Evolutionary conservation across 2,888 invertebrate species (phyloP).

Genomic region (Dasypogon diadema): DNA sequence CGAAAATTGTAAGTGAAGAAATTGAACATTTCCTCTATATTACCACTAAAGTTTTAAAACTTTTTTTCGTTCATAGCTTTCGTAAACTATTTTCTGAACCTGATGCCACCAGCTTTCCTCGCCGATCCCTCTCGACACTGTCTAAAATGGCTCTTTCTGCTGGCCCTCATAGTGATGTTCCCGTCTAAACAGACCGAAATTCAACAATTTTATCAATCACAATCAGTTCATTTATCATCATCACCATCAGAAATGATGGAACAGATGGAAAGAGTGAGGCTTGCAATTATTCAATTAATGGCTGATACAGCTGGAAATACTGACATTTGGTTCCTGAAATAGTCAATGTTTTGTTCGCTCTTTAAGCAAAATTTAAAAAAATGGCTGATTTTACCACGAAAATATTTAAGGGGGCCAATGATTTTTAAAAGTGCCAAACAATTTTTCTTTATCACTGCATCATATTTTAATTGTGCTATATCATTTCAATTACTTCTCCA

Average conservation of each 20-base stretch:
- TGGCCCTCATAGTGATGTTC: conserved; percentile 61
- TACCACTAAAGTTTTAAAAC: conserved; percentile 1
- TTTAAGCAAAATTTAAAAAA: neutral
- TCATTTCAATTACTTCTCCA: too few relatives aligned
- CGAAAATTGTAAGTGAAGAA: conserved; percentile 84
- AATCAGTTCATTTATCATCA: neutral
- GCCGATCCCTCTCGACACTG: conserved; percentile 83
- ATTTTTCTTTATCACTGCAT: neutral
- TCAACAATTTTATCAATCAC: neutral
- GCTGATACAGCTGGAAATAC: conserved; percentile 38
- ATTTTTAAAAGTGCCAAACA: conserved; percentile 32
- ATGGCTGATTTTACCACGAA: neutral
- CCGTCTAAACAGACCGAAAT: conserved; percentile 52
- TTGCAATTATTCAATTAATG: conserved; percentile 4
- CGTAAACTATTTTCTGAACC: conserved; percentile 87
- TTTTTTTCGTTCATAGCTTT: conserved; percentile 73
- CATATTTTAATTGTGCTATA: neutral
- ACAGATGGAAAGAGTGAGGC: conserved; percentile 1
- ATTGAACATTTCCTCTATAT: conserved; percentile 3
- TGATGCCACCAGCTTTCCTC: conserved; percentile 75
- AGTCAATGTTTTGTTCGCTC: too few relatives aligned
- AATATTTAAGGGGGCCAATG: conserved; percentile 12
- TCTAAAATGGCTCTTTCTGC: conserved; percentile 78
- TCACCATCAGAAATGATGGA: conserved; percentile 11
- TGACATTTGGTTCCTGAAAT: conserved; percentile 40